Conservation (phyloP, 2,113 vertebrate genomes). For the Bolborhynchus lineola region DNA sequence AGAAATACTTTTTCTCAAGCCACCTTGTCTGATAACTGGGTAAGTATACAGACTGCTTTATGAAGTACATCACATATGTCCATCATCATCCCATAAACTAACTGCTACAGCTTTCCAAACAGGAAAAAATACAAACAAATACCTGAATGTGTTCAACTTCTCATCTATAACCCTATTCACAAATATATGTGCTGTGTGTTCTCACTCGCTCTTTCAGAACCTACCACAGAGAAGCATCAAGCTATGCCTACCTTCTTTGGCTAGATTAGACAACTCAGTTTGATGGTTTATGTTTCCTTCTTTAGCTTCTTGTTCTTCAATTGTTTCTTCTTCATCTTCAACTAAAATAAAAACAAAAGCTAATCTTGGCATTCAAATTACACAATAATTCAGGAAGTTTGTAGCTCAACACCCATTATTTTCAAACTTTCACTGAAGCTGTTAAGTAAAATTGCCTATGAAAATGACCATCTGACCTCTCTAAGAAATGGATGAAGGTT, state of each 20-base stretch:
- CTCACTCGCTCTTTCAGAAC: neutral
- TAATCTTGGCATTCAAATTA: neutral
- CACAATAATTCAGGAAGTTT: neutral
- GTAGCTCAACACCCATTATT: neutral
- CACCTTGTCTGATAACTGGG: neutral
- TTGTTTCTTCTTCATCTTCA: slow-evolving; percentile 88
- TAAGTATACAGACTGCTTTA: neutral
- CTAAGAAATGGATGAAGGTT: neutral
- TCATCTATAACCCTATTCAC: neutral
- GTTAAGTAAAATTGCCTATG: neutral
- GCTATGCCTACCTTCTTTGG: slow-evolving; percentile 64
- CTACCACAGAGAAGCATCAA: neutral
- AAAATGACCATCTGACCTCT: neutral
- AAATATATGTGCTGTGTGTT: neutral
- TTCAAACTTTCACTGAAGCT: neutral
- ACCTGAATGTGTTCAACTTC: neutral
- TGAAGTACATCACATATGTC: neutral
- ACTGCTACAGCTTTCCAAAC: neutral
- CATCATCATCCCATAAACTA: neutral
- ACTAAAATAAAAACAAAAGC: slow-evolving; percentile 55
- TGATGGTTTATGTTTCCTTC: slow-evolving; percentile 85
- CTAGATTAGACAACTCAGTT: slow-evolving; percentile 79
- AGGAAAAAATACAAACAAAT: neutral
- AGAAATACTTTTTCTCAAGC: neutral
- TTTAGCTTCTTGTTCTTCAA: slow-evolving; percentile 87